These are phyloP conservation scores for Luperina nickerlii DNA, from an alignment of 2,888 invertebrate species.

Conservation along the genomic window DNA sequence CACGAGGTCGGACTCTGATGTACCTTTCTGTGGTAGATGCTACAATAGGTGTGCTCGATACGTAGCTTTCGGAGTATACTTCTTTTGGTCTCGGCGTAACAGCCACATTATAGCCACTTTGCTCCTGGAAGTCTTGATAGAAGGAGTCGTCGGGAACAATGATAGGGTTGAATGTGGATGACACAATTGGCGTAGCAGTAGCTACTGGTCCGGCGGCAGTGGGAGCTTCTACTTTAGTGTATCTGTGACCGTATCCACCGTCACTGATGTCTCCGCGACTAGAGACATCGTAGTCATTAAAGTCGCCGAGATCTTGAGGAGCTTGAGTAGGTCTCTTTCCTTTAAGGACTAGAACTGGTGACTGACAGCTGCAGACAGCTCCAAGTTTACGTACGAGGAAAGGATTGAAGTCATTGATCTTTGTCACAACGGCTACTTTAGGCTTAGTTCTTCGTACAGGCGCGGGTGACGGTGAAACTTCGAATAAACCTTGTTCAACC, in stretches of 20 bases:
- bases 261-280: constrained; percentile 79
- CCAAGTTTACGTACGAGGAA: constrained; percentile 93
- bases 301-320: constrained; percentile 77
- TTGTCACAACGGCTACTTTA: constrained; percentile 91
- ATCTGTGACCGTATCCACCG: constrained; percentile 76
- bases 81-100: constrained; percentile 74
- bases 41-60: constrained; percentile 79
- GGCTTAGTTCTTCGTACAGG: constrained; percentile 83
- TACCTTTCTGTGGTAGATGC: constrained; percentile 79
- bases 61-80: constrained; percentile 74
- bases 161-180: constrained; percentile 86
- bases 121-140: constrained; percentile 85
- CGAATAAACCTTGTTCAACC: constrained; percentile 81
- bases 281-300: constrained; percentile 78
- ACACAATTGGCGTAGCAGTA: constrained; percentile 77
- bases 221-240: constrained; percentile 70
- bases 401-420: constrained; percentile 93
- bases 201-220: constrained; percentile 60
- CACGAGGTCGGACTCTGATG: constrained; percentile 79
- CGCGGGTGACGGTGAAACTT: constrained; percentile 79
- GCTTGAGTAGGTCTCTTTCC: constrained; percentile 83
- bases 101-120: constrained; percentile 74
- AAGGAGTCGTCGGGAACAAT: constrained; percentile 88
- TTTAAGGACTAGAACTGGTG: constrained; percentile 89
- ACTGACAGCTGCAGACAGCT: constrained; percentile 93